Conservation (phyloP, 2,888 invertebrate species). For the Syrista parreyssii region DNA sequence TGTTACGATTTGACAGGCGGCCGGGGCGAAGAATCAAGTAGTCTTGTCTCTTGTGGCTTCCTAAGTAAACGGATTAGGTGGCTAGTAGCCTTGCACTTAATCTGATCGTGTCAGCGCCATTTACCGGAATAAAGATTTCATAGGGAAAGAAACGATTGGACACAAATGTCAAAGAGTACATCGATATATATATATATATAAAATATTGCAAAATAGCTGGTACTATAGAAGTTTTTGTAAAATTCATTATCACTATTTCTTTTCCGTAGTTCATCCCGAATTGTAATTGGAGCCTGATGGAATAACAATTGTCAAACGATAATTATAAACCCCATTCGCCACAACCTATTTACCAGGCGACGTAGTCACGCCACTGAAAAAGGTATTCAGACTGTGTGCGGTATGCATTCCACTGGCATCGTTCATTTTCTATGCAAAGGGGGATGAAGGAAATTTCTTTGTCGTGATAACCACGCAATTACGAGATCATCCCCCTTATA, state of each 20-base stretch:
- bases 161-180: too few species aligned
- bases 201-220: background rate
- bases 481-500: background rate
- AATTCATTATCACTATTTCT: background rate
- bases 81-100: conserved; percentile 17
- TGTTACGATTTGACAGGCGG: background rate
- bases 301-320: background rate
- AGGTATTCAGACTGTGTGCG: background rate
- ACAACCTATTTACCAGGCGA: background rate
- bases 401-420: background rate
- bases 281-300: background rate
- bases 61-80: conserved; percentile 33
- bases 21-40: conserved; percentile 29
- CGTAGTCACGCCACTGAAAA: background rate
- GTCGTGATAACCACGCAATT: background rate
- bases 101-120: conserved; percentile 12
- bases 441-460: background rate
- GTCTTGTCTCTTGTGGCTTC: conserved; percentile 31
- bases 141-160: background rate
- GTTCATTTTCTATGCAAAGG: background rate
- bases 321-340: background rate
- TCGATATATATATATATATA: background rate
- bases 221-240: background rate
- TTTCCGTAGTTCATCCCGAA: too few species aligned
- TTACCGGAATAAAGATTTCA: background rate